phyloP scores from a whole-genome alignment of 2,888 invertebrate genomes.

The Lycia hirtaria region DNA sequence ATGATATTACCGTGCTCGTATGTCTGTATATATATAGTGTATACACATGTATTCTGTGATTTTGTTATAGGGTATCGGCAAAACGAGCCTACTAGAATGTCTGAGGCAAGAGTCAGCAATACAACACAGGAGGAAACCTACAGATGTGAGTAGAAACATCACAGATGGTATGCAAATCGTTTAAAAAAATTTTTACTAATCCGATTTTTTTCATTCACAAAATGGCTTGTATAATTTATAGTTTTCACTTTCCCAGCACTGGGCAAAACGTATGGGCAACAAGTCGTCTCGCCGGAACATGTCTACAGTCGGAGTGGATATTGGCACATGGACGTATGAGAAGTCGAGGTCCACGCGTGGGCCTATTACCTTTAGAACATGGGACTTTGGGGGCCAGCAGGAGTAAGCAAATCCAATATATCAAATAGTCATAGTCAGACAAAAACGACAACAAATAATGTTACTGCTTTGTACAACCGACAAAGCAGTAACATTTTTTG shows the following conservation, averaged over 20 bases:
- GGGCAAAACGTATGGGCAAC: constrained; percentile 98
- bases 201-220: not conserved
- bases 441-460: too few relatives aligned
- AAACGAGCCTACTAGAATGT: constrained; percentile 96
- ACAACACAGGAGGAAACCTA: constrained; percentile 88
- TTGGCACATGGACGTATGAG: constrained; percentile 97
- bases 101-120: constrained; percentile 94
- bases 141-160: constrained; percentile 78
- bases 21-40: too few relatives aligned
- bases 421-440: too few relatives aligned
- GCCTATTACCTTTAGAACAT: constrained; percentile 96
- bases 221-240: not conserved
- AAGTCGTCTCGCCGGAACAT: constrained; percentile 92
- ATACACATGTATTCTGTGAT: too few relatives aligned
- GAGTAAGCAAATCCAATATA: too few relatives aligned
- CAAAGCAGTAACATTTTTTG: too few relatives aligned
- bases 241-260: constrained; percentile 87
- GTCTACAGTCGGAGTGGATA: constrained; percentile 99
- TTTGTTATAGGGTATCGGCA: constrained; percentile 86
- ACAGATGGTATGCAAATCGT: not conserved
- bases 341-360: constrained; percentile 89
- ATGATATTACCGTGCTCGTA: too few relatives aligned
- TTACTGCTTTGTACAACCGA: too few relatives aligned
- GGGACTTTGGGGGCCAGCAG: constrained; percentile 99
- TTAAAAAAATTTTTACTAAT: not conserved